Percentiles rank a stretch among this genome's conserved stretches.
Evolutionary conservation across 2,888 invertebrate genomes (phyloP).

Genomic region (Thereva unica): DNA sequence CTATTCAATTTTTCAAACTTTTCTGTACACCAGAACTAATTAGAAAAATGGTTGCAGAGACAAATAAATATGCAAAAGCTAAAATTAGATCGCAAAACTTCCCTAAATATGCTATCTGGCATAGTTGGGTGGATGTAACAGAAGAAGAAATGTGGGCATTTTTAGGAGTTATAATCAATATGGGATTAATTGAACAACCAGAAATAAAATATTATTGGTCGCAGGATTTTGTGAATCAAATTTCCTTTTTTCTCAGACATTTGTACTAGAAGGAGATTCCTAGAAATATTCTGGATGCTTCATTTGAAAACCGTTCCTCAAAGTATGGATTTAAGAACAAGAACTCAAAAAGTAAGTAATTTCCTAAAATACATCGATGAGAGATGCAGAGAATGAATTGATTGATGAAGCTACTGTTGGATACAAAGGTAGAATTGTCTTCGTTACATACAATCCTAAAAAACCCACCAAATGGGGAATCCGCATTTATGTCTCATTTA

Average conservation of each 20-base stretch:
- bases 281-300: no score
- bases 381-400: neutral
- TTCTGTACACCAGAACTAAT: conserved; percentile 7
- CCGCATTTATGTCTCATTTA: neutral
- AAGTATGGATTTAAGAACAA: conserved; percentile 9
- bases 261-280: no score
- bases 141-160: conserved; percentile 42
- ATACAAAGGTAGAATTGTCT: neutral
- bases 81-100: conserved; percentile 5
- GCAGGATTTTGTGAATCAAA: neutral
- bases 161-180: conserved; percentile 42
- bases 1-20: conserved; percentile 8
- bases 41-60: conserved; percentile 9
- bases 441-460: conserved; percentile 1
- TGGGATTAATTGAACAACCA: conserved; percentile 39
- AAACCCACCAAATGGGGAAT: no score
- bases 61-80: conserved; percentile 10
- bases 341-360: conserved; percentile 7
- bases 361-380: conserved; percentile 1
- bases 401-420: neutral
- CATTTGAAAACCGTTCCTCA: conserved; percentile 9
- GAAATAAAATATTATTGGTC: conserved; percentile 42
- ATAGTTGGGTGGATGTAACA: conserved; percentile 39
- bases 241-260: no score
- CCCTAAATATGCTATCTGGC: no score